A percentile compares a stretch with the other conserved stretches of the same genome.
These are phyloP conservation scores for Gorsachius goisagi DNA, from an alignment of 2,113 vertebrate genomes.

Conservation along the genomic window DNA sequence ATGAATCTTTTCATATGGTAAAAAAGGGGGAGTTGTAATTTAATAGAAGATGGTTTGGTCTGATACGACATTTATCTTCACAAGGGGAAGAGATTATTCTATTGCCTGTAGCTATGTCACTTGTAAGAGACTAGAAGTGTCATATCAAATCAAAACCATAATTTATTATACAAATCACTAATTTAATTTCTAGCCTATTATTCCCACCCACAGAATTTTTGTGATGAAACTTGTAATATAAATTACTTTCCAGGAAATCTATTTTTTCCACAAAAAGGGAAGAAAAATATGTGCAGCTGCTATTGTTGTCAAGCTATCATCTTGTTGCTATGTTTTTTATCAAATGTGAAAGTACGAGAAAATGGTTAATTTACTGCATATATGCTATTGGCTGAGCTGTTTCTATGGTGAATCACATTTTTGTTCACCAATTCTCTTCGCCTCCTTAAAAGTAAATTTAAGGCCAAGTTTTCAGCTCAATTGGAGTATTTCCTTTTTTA, in stretches of 20 bases:
- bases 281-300: not conserved
- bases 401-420: constrained; percentile 20
- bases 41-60: constrained; percentile 1
- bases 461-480: not conserved
- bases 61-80: constrained; percentile 40
- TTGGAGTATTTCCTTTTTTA: not conserved
- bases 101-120: constrained; percentile 42
- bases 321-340: constrained; percentile 18
- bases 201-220: constrained; percentile 9
- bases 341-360: not conserved
- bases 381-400: not conserved
- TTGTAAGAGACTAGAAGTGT: constrained; percentile 33
- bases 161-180: constrained; percentile 45
- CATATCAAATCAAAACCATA: constrained; percentile 48
- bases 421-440: not conserved
- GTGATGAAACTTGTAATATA: constrained; percentile 14
- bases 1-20: not conserved
- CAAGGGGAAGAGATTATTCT: constrained; percentile 19
- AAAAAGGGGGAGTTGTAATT: constrained; percentile 13
- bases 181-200: constrained; percentile 49
- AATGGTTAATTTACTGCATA: not conserved
- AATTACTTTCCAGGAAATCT: constrained; percentile 21
- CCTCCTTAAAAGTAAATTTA: not conserved
- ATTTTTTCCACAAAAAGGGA: not conserved
- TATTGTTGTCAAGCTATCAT: constrained; percentile 19